Conservation (phyloP, 2,888 invertebrate genomes). For the Agrenia bidenticulata region DNA sequence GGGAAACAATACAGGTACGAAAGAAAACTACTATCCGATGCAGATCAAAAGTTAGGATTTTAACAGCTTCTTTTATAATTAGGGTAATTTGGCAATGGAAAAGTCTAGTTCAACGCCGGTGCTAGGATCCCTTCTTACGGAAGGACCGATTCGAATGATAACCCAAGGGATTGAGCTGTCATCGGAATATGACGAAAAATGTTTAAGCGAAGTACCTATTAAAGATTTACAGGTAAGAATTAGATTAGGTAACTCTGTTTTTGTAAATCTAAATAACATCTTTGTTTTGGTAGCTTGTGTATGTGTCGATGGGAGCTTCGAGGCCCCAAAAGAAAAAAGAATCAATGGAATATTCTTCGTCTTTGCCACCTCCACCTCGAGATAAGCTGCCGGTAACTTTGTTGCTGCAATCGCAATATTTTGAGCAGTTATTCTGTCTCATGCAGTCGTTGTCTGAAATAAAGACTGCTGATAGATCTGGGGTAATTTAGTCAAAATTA, state of each 20-base stretch:
- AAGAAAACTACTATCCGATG: too few relatives aligned
- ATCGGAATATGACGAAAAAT: slow-evolving; percentile 88
- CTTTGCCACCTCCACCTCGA: slow-evolving; percentile 81
- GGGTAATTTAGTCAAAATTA: slow-evolving; percentile 58
- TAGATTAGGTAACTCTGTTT: neutral
- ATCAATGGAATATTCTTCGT: slow-evolving; percentile 77
- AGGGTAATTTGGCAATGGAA: slow-evolving; percentile 38
- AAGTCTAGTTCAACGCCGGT: slow-evolving; percentile 59
- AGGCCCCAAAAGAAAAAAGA: slow-evolving; percentile 64
- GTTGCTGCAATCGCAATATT: slow-evolving; percentile 80
- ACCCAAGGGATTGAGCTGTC: slow-evolving; percentile 87
- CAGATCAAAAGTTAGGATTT: too few relatives aligned
- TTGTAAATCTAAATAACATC: neutral
- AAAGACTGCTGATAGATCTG: slow-evolving; percentile 73
- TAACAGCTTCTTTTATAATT: slow-evolving; percentile 1
- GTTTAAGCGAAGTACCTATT: slow-evolving; percentile 85
- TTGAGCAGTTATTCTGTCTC: slow-evolving; percentile 83
- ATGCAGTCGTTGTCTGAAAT: slow-evolving; percentile 88
- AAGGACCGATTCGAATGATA: slow-evolving; percentile 86
- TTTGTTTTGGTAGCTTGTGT: slow-evolving; percentile 67
- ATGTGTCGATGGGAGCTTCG: slow-evolving; percentile 83
- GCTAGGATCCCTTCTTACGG: slow-evolving; percentile 69
- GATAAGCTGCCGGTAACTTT: slow-evolving; percentile 82
- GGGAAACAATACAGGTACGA: slow-evolving; percentile 65
- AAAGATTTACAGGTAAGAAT: slow-evolving; percentile 75